Percentiles rank a stretch among this genome's conserved stretches.
Conservation (phyloP, 2,797 vertebrate species). For the Ateles fusciceps region DNA sequence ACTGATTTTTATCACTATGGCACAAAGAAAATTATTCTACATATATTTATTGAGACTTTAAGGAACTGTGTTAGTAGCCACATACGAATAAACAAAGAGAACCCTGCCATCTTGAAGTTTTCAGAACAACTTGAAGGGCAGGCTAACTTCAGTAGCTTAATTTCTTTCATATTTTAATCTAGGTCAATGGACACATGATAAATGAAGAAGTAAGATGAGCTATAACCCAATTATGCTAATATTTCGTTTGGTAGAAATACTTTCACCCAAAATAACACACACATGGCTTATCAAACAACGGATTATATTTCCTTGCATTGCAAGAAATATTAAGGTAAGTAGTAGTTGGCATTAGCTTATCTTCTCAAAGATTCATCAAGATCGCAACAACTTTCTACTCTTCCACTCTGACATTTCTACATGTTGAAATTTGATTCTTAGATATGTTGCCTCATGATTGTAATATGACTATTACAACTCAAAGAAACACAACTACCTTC, state of each 20-base stretch:
- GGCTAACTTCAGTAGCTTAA: conserved; percentile 1
- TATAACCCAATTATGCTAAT: background rate
- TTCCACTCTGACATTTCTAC: background rate
- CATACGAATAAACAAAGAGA: background rate
- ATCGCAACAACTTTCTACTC: background rate
- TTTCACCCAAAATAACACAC: conserved; percentile 1
- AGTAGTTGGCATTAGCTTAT: background rate
- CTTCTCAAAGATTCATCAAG: background rate
- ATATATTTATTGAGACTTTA: background rate
- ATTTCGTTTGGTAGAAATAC: background rate
- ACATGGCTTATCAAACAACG: background rate
- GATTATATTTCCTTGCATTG: background rate
- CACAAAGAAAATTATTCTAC: conserved; percentile 18
- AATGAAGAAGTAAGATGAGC: background rate
- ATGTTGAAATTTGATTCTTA: background rate
- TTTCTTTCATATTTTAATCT: background rate
- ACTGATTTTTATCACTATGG: background rate
- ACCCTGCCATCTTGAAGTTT: background rate
- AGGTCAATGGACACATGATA: background rate
- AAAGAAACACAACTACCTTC: background rate
- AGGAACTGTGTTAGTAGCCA: background rate
- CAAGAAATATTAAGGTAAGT: background rate
- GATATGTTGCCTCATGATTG: background rate
- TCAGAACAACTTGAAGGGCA: background rate
- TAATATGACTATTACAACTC: background rate